Evolutionary conservation across 2,888 invertebrate genomes (phyloP).

Genomic region (Notodonta dromedarius): DNA sequence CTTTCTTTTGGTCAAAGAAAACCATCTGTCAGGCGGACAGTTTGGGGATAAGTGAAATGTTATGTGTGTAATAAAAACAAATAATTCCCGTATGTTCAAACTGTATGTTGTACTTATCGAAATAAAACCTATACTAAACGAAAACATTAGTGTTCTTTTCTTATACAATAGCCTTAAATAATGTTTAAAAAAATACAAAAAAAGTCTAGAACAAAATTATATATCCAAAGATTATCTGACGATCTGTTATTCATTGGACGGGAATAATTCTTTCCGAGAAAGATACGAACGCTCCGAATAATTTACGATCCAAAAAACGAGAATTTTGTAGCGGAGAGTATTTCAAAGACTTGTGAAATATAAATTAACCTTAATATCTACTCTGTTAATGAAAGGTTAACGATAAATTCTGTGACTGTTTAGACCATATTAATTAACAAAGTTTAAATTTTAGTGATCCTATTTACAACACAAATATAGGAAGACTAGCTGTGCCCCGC

Average conservation of each 20-base stretch:
- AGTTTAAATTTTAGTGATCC: no score
- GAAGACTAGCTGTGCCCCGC: no score
- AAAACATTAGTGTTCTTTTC: neutral
- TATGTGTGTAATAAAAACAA: no score
- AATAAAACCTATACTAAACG: no score
- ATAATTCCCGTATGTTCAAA: no score
- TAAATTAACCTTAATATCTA: neutral
- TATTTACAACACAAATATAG: no score
- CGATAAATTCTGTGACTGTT: neutral
- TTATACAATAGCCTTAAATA: neutral
- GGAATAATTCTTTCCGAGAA: constrained; percentile 21
- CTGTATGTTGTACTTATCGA: neutral
- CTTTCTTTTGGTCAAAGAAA: no score
- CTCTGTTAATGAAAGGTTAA: neutral
- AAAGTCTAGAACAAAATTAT: constrained; percentile 22
- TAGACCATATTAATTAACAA: neutral
- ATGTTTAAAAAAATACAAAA: constrained; percentile 17
- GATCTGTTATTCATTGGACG: constrained; percentile 23
- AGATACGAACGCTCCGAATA: constrained; percentile 3
- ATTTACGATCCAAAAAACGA: constrained; percentile 4
- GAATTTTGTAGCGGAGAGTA: neutral
- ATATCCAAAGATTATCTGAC: constrained; percentile 19
- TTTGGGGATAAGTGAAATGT: no score
- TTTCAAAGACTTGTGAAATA: constrained; percentile 4
- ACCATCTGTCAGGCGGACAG: no score